Evolutionary conservation across 2,113 vertebrate species (phyloP), one percentile per base, ranked within the genome.

Genomic region (Illadopsis cleaveri): DNA sequence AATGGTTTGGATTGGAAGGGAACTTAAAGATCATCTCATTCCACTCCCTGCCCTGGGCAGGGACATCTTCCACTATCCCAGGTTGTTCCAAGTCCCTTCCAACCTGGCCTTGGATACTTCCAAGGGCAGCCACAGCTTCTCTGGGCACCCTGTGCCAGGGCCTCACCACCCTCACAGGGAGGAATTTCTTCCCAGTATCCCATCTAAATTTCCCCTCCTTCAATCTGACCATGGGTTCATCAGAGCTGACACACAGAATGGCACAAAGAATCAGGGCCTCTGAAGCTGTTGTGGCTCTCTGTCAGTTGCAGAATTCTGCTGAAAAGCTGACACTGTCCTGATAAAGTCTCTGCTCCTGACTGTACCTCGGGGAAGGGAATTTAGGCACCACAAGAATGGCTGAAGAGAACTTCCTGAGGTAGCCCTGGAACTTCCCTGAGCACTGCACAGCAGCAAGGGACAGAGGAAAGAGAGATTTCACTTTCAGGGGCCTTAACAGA

Each of bases 61-160:
- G 56, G 31, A 71, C 66, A 51, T 2, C 10, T 45, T 1, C 47
- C 51, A 45, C 19, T 3, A 0, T 1, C 44, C 33, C 86, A 66
- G 16, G 23, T 0, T 24, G 60, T 45, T 66, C 38, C 53, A 45
- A 58, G 15, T 15, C 15, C 33, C 0, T 0, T 60, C 45, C 60
- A 82, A 0, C 45, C 38, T 28, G 45, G 28, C 24, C n/a, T 75
- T 17, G 61, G 24, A 3, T 19, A 51, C 7, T 53, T 0, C 53
- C 69, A 75, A 60, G 37, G 22, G 18, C 68, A 73, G 51, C 37
- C 58, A 51, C 51, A 72, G 27, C 50, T 65, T 0, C 76, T 37
- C 33, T 80, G 86, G 4, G 3, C 35, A 57, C 0, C 47, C 50
- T 71, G 42, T 57, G 35, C 35, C 66, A 72, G 42, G 35, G 31